Base-by-base conservation (phyloP, 2,888 invertebrate genomes). In the Petrophora chlorosata region DNA sequence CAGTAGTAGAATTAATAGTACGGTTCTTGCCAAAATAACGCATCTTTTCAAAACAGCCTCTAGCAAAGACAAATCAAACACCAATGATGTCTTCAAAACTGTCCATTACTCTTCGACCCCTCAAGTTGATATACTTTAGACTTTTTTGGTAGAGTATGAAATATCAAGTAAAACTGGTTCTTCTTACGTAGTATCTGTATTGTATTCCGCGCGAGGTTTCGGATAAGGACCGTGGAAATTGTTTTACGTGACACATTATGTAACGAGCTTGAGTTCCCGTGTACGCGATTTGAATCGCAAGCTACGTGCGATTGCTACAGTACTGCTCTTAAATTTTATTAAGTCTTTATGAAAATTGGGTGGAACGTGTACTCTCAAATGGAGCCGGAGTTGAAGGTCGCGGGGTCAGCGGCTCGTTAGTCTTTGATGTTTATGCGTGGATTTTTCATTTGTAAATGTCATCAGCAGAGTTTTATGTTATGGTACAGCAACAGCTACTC, bases 201-300 rank as follows among this genome's bases (percentile, higher is more conserved):
- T 76, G 76, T 78, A 76, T 79, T 77, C 78, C 46, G 60, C 59
- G 55, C 69, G 71, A 67, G 70, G 67, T 63, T 66, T 68, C 60
- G 70, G 73, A 74, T 81, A 81, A 80, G 79, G 76, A 73, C 68
- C 59, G 65, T 73, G 73, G 76, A 79, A 82, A 82, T 81, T 81
- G 81, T 81, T 81, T 81, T 80, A 82, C 80, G 79, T 82, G 80
- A 81, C 78, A 75, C 78, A 76, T 80, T 77, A 75, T 73, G 70
- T 77, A 78, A 79, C 71, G 74, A 72, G 69, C 53, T 47, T 39
- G 42, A 57, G 54, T 41, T 52, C 59, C 48, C 53, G 45, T 44
- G 61, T 53, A 64, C 64, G 62, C 57, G 60, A 51, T 50, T 52
- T 34, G 62, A 60, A 64, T 64, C 45, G 50, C 35, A 59, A 55